Conservation (phyloP, 2,113 vertebrate genomes). For the Elephantulus edwardii region DNA sequence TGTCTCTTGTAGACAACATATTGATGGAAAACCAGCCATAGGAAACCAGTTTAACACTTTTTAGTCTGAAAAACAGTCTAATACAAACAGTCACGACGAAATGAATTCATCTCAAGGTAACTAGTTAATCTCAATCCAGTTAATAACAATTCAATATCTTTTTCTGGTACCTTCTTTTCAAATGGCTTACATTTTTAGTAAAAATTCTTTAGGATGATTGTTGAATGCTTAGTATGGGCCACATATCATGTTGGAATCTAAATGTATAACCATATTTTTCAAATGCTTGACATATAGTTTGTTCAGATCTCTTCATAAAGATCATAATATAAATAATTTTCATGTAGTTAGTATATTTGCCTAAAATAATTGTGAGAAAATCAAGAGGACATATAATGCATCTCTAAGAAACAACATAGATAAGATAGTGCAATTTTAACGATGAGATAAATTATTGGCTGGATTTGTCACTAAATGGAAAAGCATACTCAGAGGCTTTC, state of each 20-base stretch:
- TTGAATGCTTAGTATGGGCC: background rate
- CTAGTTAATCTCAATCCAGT: background rate
- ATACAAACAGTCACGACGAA: background rate
- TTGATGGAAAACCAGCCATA: too few species aligned
- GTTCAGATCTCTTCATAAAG: background rate
- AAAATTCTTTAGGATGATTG: background rate
- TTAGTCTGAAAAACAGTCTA: too few species aligned
- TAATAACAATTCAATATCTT: background rate
- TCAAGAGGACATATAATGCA: too few species aligned
- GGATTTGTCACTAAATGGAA: background rate
- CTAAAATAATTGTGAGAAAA: background rate
- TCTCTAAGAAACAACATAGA: background rate
- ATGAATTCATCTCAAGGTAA: background rate
- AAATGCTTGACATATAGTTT: background rate
- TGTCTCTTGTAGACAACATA: too few species aligned
- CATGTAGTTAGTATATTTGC: background rate
- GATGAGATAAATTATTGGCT: rapidly evolving
- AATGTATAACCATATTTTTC: background rate
- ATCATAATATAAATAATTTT: slow-evolving; percentile 5
- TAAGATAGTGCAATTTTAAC: too few species aligned
- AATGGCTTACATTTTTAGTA: background rate
- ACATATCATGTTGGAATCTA: background rate
- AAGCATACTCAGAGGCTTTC: background rate
- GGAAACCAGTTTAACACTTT: too few species aligned
- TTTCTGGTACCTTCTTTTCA: background rate